Base-by-base conservation (phyloP, 2,888 invertebrate genomes). In the Ophion ellenae region DNA sequence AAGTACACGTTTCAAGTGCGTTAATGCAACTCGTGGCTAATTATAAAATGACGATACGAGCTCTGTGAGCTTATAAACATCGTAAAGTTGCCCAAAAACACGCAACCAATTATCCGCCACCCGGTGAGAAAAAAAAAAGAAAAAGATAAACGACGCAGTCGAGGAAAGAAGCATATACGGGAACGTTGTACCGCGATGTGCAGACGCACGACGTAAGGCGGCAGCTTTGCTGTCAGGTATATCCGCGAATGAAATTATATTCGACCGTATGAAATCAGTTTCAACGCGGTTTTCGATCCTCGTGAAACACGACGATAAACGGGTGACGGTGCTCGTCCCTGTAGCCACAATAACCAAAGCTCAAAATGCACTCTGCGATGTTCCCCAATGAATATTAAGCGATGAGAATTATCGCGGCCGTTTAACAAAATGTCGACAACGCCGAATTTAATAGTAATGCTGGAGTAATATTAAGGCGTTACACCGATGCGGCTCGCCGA, bases 21-120 rank as follows among this genome's bases (percentile, higher is more conserved):
- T 80, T 85, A 80, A 73, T 76, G 70, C 82, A 80, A 83, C 63
- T 83, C 85, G 66, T 87, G 89, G 90, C 90, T 91, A 91, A 91
- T 92, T 92, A 91, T 90, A 89, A 91, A 91, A 91, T 90, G 90
- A 90, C 88, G 89, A 91, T 90, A 91, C 88, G 90, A 88, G 85
- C 87, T 53, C 77, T 70, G 80, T 76, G 87, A 87, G 89, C 90
- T 82, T 90, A 91, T 92, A 91, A 92, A 92, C 89, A 91, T 90
- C 89, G 89, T 88, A 89, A 90, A 89, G 90, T 89, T 88, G 76
- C 88, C 89, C 87, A 90, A 91, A 91, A 91, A 90, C 91, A 91
- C 91, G 89, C 90, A 90, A 91, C 91, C 91, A 91, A 91, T 92
- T 92, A 91, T 90, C 89, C 86, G 87, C 90, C 89, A 87, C 90